A percentile compares a stretch with the other conserved stretches of the same genome.
These are phyloP conservation scores for Liparis tanakae DNA, from an alignment of 2,797 vertebrate genomes.

Conservation along the genomic window DNA sequence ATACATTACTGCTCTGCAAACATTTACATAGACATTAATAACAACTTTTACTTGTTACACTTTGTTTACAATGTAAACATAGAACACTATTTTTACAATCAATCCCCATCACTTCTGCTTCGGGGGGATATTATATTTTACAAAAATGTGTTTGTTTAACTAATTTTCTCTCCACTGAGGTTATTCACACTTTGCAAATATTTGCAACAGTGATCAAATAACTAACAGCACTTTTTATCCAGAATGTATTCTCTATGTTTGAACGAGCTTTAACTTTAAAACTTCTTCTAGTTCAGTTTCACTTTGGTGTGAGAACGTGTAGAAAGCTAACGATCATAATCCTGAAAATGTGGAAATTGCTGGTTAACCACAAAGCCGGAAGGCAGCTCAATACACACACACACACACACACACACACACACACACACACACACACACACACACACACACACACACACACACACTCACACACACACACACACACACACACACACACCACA, in stretches of 20 bases:
- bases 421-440: conserved; percentile 17
- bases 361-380: conserved; percentile 60
- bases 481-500: conserved; percentile 49
- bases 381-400: conserved; percentile 47
- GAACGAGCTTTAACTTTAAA: conserved; percentile 23
- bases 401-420: not conserved
- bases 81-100: not conserved
- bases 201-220: not conserved
- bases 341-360: conserved; percentile 59
- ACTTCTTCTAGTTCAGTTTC: conserved; percentile 29
- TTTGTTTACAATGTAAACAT: not conserved
- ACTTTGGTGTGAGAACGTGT: conserved; percentile 11
- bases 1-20: not conserved
- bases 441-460: not conserved
- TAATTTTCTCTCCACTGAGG: not conserved
- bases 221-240: too few relatives aligned
- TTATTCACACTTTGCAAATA: conserved; percentile 7
- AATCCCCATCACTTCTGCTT: too few relatives aligned
- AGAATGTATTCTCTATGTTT: not conserved
- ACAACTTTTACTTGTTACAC: too few relatives aligned
- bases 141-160: not conserved
- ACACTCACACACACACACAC: not conserved
- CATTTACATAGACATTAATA: not conserved
- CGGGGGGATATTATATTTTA: not conserved
- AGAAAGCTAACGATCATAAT: conserved; percentile 48